phyloP scores from a whole-genome alignment of 2,113 vertebrate genomes.

The Guaruba guarouba region DNA sequence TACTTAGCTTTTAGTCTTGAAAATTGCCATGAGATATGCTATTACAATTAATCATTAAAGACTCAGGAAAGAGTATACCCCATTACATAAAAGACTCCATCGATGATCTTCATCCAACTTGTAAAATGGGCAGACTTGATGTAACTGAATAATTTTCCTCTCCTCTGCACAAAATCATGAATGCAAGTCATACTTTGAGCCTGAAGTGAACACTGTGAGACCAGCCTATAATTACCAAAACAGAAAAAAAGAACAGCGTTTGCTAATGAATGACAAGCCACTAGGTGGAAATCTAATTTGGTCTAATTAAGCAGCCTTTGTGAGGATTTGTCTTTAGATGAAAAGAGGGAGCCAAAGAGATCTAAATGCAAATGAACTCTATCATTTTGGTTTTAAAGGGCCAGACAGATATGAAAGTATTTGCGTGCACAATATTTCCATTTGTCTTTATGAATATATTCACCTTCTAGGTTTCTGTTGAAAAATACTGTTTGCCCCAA shows the following conservation, averaged over 20 bases:
- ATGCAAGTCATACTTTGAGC: constrained; percentile 52
- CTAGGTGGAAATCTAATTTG: constrained; percentile 83
- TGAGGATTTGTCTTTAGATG: constrained; percentile 83
- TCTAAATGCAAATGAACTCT: constrained; percentile 82
- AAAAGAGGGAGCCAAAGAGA: constrained; percentile 75
- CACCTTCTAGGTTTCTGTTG: neutral
- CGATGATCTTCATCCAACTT: constrained; percentile 62
- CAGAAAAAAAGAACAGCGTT: constrained; percentile 75
- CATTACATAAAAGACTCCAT: constrained; percentile 61
- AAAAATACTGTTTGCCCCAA: neutral
- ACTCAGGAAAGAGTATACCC: constrained; percentile 45
- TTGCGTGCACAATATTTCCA: neutral
- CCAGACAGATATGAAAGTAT: constrained; percentile 25
- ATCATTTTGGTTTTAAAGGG: constrained; percentile 72
- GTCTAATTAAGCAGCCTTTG: constrained; percentile 86
- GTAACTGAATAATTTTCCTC: constrained; percentile 60
- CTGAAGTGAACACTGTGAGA: constrained; percentile 48
- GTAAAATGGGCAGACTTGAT: constrained; percentile 65
- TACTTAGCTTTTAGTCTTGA: constrained; percentile 47
- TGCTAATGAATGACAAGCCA: constrained; percentile 82
- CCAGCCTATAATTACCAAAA: constrained; percentile 75
- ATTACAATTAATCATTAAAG: constrained; percentile 63
- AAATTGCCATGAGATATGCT: constrained; percentile 47
- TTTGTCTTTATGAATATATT: neutral
- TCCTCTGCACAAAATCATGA: constrained; percentile 61